Percentiles rank a stretch among this genome's conserved stretches.
phyloP scores from a whole-genome alignment of 2,113 vertebrate species.

The Numenius arquata region DNA sequence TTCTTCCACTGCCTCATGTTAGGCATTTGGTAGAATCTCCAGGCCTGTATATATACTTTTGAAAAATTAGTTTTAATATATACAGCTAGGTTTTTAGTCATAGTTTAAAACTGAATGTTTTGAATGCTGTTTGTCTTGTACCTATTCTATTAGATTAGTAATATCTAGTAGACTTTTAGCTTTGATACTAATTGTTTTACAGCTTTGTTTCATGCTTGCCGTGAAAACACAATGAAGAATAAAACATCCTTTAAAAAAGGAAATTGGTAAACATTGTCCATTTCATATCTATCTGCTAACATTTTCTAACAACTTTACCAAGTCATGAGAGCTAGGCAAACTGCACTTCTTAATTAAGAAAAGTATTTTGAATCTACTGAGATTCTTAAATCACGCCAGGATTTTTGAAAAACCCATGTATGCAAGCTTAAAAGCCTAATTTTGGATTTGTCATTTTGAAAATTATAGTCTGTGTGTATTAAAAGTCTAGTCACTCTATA shows the following conservation, averaged over 20 bases:
- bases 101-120: background rate
- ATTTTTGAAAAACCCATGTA: background rate
- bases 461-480: background rate
- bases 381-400: background rate
- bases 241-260: background rate
- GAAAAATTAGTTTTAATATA: background rate
- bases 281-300: background rate
- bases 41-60: fast-evolving
- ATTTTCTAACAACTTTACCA: background rate
- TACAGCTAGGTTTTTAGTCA: fast-evolving
- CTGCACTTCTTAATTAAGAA: background rate
- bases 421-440: background rate
- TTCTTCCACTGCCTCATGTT: background rate
- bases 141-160: background rate
- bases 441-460: slow-evolving; percentile 12
- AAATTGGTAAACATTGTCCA: background rate
- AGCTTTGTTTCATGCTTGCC: background rate
- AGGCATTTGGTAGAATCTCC: background rate
- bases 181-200: background rate
- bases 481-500: background rate
- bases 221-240: background rate
- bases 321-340: background rate
- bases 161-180: background rate
- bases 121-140: background rate
- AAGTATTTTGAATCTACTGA: background rate